Base-by-base conservation (phyloP, 1,140 invertebrate genomes). In the Drosophila gunungcola region DNA sequence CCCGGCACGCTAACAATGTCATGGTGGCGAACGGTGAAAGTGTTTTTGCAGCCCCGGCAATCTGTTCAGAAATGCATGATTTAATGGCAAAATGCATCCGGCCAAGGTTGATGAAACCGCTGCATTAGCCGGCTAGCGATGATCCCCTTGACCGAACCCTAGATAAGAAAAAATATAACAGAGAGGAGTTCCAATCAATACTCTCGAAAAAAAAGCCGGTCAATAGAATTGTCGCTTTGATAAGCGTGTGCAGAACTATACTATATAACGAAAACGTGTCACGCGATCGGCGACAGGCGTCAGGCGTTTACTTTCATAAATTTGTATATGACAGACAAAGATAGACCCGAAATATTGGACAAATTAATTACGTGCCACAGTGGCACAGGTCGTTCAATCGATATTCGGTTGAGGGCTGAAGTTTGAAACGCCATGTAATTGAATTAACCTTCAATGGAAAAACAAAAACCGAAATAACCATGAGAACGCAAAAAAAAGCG, bases 371-470 rank as follows among this genome's bases (percentile, higher is more conserved):
- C 63, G 41, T 38, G 34, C 52, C 39, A 7, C 34, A 46, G 34
- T 51, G 51, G 55, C 73, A 73, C 70, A 75, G 41, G 52, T 51
- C 70, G 39, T 34, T 52, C 80, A 77, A 82, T 79, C 76, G 80
- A 79, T 73, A 36, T 49, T 27, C 55, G 49, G 68, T 60, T 52
- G 54, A 34, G 36, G 34, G 55, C 27, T 56, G 60, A 25, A 64
- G 32, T n/a, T 67, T 16, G 32, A 39, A 27, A 36, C 36, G 49
- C 12, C 62, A 60, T 77, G 82, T 86, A 86, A 86, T 86, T 86
- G 67, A 88, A 88, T 86, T 86, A 86, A 86, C 83, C 83, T 86
- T 88, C 75, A 65, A 42, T 73, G 73, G 39, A 72, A 57, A 64
- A 53, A 72, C 73, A 54, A 76, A 81, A 63, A 39, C 43, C 65